Base-by-base conservation (phyloP, 2,888 invertebrate genomes). In the Yponomeuta cagnagella region DNA sequence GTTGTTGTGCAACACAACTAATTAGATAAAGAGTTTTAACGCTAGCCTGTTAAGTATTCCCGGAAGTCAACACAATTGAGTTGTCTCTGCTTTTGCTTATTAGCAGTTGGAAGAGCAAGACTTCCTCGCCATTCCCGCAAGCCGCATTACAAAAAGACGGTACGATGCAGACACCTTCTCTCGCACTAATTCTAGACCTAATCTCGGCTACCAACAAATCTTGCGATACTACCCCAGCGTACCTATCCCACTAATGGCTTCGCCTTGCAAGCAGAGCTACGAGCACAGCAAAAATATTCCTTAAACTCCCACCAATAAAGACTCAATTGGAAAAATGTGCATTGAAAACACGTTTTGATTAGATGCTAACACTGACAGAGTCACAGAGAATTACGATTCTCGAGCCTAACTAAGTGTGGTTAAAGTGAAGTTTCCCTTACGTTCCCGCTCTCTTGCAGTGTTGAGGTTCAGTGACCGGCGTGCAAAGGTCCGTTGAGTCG, bases 291-390 rank as follows among this genome's bases (percentile, higher is more conserved):
- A 81, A 78, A 78, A 72, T 33, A 10, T 70, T 78, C 79, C 72
- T 71, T 79, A 78, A 15, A 1, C 10, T 0, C 48, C 4, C 15
- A 6, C 37, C 2, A 2, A 70, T 73, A 77, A 74, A 73, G 71
- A 73, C 71, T 68, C 43, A 43, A 68, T 68, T 68, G 15, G 65
- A 65, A 15, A 1, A 71, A 76, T 74, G 77, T 78, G 78, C 64
- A 65, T 73, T 72, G 72, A 72, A 82, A 83, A 86, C 87, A 80
- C 82, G 87, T 88, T 86, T 43, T 87, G 82, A 81, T 88, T 86
- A 85, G 82, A 85, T 82, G 80, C 81, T 82, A 78, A 80, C 78
- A 80, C 74, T 78, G 73, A 75, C 77, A 70, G 64, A 71, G 23
- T 5, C 2, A 2, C n/a, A 23, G 31, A 63, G 70, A 66, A 5